These are phyloP conservation scores for Proterorhinus semilunaris DNA, from an alignment of 2,113 vertebrate species.

Conservation along the genomic window DNA sequence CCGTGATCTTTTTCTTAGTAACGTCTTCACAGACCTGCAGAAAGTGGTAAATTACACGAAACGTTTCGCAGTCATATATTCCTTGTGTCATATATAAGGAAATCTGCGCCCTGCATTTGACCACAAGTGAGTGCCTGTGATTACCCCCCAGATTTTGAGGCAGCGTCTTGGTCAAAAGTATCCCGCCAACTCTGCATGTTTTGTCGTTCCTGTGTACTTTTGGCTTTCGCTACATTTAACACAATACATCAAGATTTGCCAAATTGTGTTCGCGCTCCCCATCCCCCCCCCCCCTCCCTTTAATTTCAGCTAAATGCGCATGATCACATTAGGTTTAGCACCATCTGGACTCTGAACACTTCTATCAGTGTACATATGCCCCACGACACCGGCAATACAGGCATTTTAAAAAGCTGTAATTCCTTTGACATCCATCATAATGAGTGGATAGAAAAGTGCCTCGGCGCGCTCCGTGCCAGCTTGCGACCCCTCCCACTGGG, in stretches of 20 bases:
- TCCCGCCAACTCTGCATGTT: neutral
- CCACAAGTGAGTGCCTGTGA: no score
- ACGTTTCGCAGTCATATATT: no score
- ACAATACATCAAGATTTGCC: neutral
- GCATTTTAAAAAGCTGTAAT: slow-evolving; percentile 14
- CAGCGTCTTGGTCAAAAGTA: no score
- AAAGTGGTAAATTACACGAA: no score
- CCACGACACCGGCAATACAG: slow-evolving; percentile 9
- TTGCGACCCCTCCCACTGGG: slow-evolving; percentile 29
- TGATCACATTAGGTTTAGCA: slow-evolving; percentile 6
- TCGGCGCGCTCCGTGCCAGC: slow-evolving; percentile 9
- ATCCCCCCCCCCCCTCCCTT: neutral
- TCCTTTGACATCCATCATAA: slow-evolving; percentile 18
- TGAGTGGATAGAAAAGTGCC: slow-evolving; percentile 25
- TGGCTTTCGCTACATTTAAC: neutral
- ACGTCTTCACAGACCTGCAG: neutral
- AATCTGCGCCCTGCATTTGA: no score
- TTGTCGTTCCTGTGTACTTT: neutral
- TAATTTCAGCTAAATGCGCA: slow-evolving; percentile 3
- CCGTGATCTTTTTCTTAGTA: neutral
- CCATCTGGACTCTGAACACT: slow-evolving; percentile 28
- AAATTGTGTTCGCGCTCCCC: neutral
- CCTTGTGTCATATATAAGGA: no score
- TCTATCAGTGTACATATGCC: slow-evolving; percentile 10
- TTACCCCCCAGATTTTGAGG: no score